phyloP scores from a whole-genome alignment of 2,888 invertebrate species.

The Mythimna lalbum region DNA sequence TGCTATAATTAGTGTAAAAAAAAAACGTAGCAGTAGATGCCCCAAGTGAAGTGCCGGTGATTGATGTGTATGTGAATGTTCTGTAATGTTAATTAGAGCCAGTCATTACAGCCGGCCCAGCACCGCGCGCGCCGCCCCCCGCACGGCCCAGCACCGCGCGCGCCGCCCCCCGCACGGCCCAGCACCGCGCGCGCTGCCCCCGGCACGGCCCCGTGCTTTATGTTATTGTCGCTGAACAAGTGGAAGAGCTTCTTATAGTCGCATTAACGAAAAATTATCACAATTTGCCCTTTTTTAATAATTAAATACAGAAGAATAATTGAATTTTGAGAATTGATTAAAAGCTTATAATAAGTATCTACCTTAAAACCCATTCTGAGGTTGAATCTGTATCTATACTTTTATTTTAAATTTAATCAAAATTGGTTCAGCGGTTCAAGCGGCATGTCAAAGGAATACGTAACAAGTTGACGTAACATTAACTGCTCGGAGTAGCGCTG shows the following conservation, averaged over 20 bases:
- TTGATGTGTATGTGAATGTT: background rate
- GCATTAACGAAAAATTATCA: background rate
- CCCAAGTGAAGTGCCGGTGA: background rate
- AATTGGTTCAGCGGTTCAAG: too few species aligned
- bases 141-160: background rate
- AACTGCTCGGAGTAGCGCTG: too few species aligned
- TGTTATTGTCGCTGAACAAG: background rate
- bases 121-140: background rate
- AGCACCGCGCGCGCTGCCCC: background rate
- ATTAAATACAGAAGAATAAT: background rate
- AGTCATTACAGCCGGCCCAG: background rate
- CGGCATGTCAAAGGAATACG: too few species aligned
- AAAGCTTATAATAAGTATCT: too few species aligned
- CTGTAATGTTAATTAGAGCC: conserved; percentile 12
- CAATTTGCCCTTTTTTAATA: background rate
- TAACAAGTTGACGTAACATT: too few species aligned
- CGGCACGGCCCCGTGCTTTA: background rate
- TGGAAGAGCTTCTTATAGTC: background rate
- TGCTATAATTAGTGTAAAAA: conserved; percentile 3
- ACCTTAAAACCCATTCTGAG: too few species aligned
- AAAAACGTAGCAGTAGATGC: background rate
- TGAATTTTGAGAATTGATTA: too few species aligned
- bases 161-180: background rate
- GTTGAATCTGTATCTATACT: too few species aligned
- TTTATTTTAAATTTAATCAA: too few species aligned